Evolutionary conservation across 2,888 invertebrate species (phyloP), one percentile per base, ranked within the genome.

Genomic region (Eupithecia subumbrata): DNA sequence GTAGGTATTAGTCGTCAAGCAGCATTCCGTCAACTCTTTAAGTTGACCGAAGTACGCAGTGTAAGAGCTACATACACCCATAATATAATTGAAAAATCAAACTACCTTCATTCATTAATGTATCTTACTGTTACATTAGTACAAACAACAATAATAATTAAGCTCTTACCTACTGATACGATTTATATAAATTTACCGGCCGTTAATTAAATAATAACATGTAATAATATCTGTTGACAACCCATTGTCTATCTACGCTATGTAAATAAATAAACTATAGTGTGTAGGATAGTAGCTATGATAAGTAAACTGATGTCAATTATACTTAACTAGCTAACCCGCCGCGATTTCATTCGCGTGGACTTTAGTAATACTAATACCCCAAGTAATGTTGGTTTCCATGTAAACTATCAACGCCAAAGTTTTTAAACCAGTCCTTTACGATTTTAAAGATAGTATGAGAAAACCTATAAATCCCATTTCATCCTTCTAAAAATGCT

Each of bases 121-220:
- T 40, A 40, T 9, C 18, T n/a, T 52, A 0, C 8, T 22, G 22
- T 22, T 56, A 22, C 11, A 5, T 56, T 56, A 11, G 52, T 56
- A 56, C n/a, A 56, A 22, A 56, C 22, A 11, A 11, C n/a, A 56
- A 56, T 56, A 2, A n/a, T 52, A 52, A 52, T 18, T 9, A 56
- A 11, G 22, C 11, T n/a, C 11, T 56, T 22, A 56, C 52, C 9
- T 56, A 56, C 11, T 22, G 9, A 56, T 56, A 48, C 22, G 52
- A 22, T 4, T 56, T 22, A 11, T 56, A 22, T 56, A 22, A 22
- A n/a, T 56, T 56, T 56, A 63, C 30, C 63, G 25, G 34, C 64
- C n/a, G 66, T 75, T 70, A 71, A 75, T 69, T 76, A 12, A 71
- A 73, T 76, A 76, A 76, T 73, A 77, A 74, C 71, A 76, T 73